A percentile compares a stretch with the other conserved stretches of the same genome.
Conservation (phyloP, 2,888 invertebrate species). For the Orchesellides sinensis region DNA sequence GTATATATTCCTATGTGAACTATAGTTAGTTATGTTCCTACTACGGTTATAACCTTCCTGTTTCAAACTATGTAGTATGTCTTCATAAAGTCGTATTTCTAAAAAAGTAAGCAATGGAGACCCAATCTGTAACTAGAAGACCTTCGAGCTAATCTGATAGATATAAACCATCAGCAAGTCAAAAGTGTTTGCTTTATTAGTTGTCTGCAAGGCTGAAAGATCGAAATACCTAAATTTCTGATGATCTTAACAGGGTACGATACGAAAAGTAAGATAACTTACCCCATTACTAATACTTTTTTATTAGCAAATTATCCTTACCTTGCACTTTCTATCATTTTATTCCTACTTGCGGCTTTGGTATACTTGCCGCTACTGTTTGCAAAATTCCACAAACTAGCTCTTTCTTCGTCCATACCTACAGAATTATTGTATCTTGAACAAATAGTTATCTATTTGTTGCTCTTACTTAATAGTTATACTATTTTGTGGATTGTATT, state of each 20-base stretch:
- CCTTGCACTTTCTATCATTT: slow-evolving; percentile 31
- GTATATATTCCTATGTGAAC: no score
- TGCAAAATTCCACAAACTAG: no score
- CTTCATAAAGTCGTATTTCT: no score
- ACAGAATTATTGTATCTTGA: no score
- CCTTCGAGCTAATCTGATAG: slow-evolving; percentile 34
- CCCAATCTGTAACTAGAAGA: slow-evolving; percentile 14
- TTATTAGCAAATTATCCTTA: slow-evolving; percentile 27
- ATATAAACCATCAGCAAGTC: slow-evolving; percentile 41
- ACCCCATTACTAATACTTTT: slow-evolving; percentile 2
- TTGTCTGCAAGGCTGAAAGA: background rate
- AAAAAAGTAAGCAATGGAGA: slow-evolving; percentile 6
- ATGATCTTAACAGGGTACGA: background rate
- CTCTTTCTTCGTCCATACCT: no score
- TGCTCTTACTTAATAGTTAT: no score
- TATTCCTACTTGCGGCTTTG: background rate
- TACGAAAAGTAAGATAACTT: background rate
- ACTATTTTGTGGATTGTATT: no score
- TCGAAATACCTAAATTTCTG: background rate
- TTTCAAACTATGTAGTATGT: no score
- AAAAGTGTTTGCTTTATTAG: slow-evolving; percentile 44
- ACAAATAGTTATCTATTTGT: no score
- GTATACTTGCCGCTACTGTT: no score
- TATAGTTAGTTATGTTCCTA: no score
- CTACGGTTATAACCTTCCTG: no score